Conservation (phyloP, 2,888 invertebrate genomes). For the Strigamia transsilvanica region DNA sequence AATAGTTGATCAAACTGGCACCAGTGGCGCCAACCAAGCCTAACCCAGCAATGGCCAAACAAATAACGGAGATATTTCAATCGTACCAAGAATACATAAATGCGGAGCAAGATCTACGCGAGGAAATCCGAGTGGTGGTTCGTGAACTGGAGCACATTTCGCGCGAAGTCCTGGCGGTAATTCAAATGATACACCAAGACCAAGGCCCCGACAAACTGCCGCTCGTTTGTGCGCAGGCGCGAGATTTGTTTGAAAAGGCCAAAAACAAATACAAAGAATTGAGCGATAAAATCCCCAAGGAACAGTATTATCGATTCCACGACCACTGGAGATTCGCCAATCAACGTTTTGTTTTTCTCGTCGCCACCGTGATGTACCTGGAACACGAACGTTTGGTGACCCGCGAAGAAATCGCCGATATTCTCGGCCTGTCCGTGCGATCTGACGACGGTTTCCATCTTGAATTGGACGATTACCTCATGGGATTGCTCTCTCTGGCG, state of each 20-base stretch:
- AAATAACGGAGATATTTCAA: conserved; percentile 70
- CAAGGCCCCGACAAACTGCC: conserved; percentile 62
- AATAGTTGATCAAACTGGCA: neutral
- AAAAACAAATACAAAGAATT: conserved; percentile 73
- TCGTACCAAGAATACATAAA: conserved; percentile 81
- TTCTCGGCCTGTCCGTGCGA: conserved; percentile 75
- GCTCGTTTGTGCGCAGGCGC: conserved; percentile 64
- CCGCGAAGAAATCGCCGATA: conserved; percentile 77
- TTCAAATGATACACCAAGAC: conserved; percentile 83
- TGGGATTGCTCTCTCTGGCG: conserved; percentile 82
- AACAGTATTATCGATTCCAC: conserved; percentile 85
- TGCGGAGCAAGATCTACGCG: conserved; percentile 80
- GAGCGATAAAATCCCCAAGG: conserved; percentile 73
- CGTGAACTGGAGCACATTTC: conserved; percentile 80
- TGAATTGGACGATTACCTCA: conserved; percentile 89
- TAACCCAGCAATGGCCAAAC: conserved; percentile 31
- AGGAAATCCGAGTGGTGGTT: conserved; percentile 76
- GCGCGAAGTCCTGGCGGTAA: conserved; percentile 78
- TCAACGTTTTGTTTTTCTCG: conserved; percentile 80
- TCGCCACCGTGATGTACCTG: conserved; percentile 80
- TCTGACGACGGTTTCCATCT: conserved; percentile 82
- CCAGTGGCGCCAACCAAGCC: conserved; percentile 16
- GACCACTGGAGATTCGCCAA: conserved; percentile 88
- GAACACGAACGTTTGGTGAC: conserved; percentile 79
- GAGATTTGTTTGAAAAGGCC: conserved; percentile 74